phyloP scores from a whole-genome alignment of 2,113 vertebrate genomes.

The western clawed frog (Xenopus tropicalis) region UCB_Xtro_10.0 CM004450.2:82468001-82468500 shows the following conservation, averaged over 20 bases:
- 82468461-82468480: too few species aligned
- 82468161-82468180: not conserved
- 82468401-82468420: too few species aligned
- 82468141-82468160: too few species aligned
- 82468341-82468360: slow-evolving; percentile 16
- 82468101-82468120: not conserved
- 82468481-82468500: too few species aligned
- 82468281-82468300: not conserved
- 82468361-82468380: not conserved
- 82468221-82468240: not conserved
- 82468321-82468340: not conserved
- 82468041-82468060: not conserved
- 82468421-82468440: too few species aligned
- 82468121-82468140: too few species aligned
- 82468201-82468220: not conserved
- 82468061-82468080: not conserved
- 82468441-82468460: too few species aligned
- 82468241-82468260: too few species aligned
- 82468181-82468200: too few species aligned
- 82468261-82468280: not conserved
- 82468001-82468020: not conserved
- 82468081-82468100: not conserved
- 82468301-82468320: slow-evolving; percentile 6
- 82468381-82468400: too few species aligned
- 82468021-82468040: not conserved